A percentile compares a stretch with the other conserved stretches of the same genome.
These are phyloP conservation scores for Pionites leucogaster DNA, from an alignment of 2,113 vertebrate species.

Conservation along the genomic window DNA sequence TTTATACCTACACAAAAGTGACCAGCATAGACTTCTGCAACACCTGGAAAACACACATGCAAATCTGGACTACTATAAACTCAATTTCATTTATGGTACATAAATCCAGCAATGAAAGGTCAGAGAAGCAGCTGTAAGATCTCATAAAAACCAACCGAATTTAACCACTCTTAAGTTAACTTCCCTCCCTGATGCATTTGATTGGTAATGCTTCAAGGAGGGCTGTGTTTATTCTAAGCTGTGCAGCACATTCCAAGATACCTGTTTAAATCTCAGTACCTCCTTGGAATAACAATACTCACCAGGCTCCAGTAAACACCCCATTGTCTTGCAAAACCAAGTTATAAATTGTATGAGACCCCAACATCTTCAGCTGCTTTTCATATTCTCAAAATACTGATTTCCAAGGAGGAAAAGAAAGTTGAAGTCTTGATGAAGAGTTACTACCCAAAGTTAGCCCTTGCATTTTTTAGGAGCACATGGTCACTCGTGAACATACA, in stretches of 20 bases:
- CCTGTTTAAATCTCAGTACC: neutral
- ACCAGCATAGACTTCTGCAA: neutral
- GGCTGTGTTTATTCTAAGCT: neutral
- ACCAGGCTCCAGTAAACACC: neutral
- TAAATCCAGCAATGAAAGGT: neutral
- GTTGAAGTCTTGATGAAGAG: neutral
- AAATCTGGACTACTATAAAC: neutral
- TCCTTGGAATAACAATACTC: neutral
- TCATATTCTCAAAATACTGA: neutral
- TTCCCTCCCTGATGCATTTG: neutral
- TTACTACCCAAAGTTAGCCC: neutral
- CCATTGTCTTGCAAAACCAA: neutral
- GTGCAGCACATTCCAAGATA: neutral
- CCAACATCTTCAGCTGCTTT: neutral
- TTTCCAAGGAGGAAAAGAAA: neutral
- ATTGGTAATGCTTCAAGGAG: neutral
- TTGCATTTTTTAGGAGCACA: neutral
- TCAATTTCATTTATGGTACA: neutral
- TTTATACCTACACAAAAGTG: neutral
- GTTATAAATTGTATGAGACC: neutral
- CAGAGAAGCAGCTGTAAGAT: neutral
- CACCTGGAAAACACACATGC: neutral
- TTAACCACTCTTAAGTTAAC: neutral
- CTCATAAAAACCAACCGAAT: neutral
- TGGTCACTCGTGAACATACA: accelerated